phyloP scores from a whole-genome alignment of 1,140 invertebrate genomes.

The Saxidomus purpurata region DNA sequence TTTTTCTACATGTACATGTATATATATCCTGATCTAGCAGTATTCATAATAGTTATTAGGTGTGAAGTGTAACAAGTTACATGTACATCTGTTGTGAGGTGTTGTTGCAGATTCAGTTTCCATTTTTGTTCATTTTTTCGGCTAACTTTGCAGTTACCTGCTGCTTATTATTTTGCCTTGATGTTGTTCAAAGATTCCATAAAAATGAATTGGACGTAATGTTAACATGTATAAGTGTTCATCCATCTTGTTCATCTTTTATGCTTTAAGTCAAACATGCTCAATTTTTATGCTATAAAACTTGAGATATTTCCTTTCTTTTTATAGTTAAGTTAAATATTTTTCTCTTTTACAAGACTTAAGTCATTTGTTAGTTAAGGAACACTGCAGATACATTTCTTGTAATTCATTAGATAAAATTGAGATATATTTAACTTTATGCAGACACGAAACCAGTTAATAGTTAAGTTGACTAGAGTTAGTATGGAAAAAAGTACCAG shows the following conservation, averaged over 20 bases:
- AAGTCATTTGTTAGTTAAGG: no score
- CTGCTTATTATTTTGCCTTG: constrained; percentile 6
- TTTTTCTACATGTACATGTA: constrained; percentile 8
- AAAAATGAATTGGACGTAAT: background rate
- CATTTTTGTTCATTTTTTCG: background rate
- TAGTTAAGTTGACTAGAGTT: no score
- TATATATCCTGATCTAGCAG: constrained; percentile 13
- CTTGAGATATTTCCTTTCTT: no score
- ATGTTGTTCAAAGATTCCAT: constrained; percentile 8
- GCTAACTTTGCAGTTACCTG: constrained; percentile 4
- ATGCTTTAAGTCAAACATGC: background rate
- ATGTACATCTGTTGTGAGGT: constrained; percentile 8
- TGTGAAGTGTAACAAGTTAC: background rate
- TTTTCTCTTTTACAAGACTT: no score
- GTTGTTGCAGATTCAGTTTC: constrained; percentile 4
- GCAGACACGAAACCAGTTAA: no score
- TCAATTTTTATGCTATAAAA: background rate
- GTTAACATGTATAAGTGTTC: no score
- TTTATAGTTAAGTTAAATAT: no score
- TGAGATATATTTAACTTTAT: no score
- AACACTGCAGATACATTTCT: no score
- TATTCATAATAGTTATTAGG: constrained; percentile 11
- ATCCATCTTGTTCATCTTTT: background rate
- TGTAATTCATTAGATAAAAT: no score
- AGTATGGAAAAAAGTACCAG: no score